Conservation (phyloP, 2,797 vertebrate species). For the Pangasius macronema region DNA sequence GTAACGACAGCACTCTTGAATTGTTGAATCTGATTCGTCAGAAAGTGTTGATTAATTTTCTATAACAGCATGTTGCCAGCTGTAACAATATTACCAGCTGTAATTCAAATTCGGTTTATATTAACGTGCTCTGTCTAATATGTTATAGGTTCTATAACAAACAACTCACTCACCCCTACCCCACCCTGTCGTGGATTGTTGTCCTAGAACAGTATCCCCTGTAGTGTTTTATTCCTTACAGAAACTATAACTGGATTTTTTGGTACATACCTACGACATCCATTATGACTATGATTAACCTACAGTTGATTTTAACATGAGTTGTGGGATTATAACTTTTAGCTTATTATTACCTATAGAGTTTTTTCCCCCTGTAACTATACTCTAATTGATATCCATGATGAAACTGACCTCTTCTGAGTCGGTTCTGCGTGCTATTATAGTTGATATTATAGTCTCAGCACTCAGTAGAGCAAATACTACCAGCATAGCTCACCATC, state of each 20-base stretch:
- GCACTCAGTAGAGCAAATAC: constrained; percentile 9
- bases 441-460: constrained; percentile 6
- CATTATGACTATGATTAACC: neutral
- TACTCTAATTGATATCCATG: neutral
- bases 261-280: neutral
- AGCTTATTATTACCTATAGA: neutral
- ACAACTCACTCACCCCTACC: neutral
- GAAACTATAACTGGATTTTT: constrained; percentile 4
- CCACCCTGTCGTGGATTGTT: neutral
- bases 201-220: neutral
- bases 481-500: constrained; percentile 2
- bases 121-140: neutral
- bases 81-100: neutral
- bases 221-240: neutral
- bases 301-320: neutral
- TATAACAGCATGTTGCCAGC: neutral
- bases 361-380: neutral
- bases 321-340: neutral
- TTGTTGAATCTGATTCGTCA: neutral
- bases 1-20: neutral
- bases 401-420: neutral
- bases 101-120: constrained; percentile 10
- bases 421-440: neutral
- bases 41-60: neutral
- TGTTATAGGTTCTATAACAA: neutral